Conservation (phyloP, 1,140 invertebrate species). For the Macrotrachela quadricornifera region DNA sequence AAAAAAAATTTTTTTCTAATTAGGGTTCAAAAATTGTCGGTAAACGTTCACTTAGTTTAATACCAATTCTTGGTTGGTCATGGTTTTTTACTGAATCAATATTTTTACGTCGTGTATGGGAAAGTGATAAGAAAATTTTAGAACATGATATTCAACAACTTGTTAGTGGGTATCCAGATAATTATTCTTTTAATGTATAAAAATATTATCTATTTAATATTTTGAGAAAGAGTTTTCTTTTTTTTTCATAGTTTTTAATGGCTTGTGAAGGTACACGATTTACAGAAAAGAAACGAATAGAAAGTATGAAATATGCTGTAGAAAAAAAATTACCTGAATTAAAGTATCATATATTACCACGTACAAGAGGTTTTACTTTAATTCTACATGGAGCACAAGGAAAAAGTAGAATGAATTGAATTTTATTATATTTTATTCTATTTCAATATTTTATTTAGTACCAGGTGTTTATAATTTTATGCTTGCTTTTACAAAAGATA, state of each 20-base stretch:
- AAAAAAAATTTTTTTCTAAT: not conserved
- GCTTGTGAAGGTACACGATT: conserved; percentile 84
- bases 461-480: conserved; percentile 65
- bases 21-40: conserved; percentile 82
- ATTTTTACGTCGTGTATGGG: conserved; percentile 69
- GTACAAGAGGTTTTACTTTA: conserved; percentile 59
- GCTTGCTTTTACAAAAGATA: conserved; percentile 41
- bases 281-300: conserved; percentile 60
- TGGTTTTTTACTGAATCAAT: conserved; percentile 81
- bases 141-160: conserved; percentile 48
- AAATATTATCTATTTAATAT: not conserved
- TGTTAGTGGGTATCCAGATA: conserved; percentile 47
- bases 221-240: not conserved
- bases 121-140: conserved; percentile 61
- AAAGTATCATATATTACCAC: conserved; percentile 68
- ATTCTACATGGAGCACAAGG: not conserved
- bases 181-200: conserved; percentile 25
- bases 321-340: conserved; percentile 59
- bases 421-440: not conserved
- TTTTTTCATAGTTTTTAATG: conserved; percentile 47
- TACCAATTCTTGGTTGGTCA: conserved; percentile 76
- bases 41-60: conserved; percentile 67
- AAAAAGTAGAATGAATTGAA: not conserved
- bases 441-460: conserved; percentile 21
- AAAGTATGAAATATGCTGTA: conserved; percentile 61